A percentile compares a stretch with the other conserved stretches of the same genome.
Conservation (phyloP, 2,797 vertebrate species). For the Champsocephalus gunnari region DNA sequence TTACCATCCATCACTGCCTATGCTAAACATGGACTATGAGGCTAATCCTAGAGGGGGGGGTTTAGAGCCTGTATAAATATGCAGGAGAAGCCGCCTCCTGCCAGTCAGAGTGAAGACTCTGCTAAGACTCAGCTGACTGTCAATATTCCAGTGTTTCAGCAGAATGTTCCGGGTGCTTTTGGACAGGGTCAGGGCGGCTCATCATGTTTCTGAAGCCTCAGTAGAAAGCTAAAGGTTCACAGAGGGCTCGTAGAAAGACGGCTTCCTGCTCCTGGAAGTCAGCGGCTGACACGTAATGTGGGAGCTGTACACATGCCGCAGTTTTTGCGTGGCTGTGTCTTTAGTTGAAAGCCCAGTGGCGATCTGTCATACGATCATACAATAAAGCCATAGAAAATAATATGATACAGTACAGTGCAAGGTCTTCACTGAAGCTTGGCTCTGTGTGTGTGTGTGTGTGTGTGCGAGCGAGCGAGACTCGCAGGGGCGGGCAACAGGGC, state of each 20-base stretch:
- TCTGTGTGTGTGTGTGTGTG: too few species aligned
- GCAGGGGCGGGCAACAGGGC: too few species aligned
- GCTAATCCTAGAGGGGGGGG: constrained; percentile 21
- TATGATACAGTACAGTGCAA: too few species aligned
- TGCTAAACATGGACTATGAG: constrained; percentile 2
- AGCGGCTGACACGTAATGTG: constrained; percentile 6
- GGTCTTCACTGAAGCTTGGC: too few species aligned
- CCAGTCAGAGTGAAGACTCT: constrained; percentile 10
- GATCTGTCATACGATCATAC: too few species aligned
- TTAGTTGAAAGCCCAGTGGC: too few species aligned
- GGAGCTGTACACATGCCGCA: too few species aligned
- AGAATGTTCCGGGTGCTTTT: constrained; percentile 51
- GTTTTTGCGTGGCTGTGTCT: too few species aligned
- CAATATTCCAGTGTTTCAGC: constrained; percentile 52
- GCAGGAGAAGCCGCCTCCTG: constrained; percentile 8
- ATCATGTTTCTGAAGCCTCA: constrained; percentile 36
- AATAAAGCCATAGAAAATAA: too few species aligned
- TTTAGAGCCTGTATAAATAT: constrained; percentile 11
- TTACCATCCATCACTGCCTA: not conserved
- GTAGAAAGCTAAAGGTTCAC: constrained; percentile 25
- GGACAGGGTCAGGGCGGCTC: constrained; percentile 59
- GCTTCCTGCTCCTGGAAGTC: constrained; percentile 15
- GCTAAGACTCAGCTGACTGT: constrained; percentile 15
- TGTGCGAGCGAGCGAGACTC: too few species aligned
- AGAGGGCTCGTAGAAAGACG: constrained; percentile 2